Evolutionary conservation across 2,797 vertebrate genomes (phyloP), one percentile per base, ranked within the genome.

Genomic region (Meda fulgida): DNA sequence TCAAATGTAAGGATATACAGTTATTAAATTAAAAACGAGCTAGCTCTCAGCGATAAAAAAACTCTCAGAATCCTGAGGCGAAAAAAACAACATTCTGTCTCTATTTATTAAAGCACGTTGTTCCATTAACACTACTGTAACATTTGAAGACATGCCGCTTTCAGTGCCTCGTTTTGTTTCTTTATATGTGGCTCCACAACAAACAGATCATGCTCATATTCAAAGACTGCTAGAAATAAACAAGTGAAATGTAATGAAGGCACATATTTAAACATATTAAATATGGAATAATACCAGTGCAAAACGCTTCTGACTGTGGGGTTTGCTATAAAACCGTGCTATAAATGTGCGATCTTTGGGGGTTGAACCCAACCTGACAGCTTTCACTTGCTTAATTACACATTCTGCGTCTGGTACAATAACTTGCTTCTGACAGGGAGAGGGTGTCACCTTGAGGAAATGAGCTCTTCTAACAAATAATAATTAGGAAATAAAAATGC

Each of bases 321-420:
- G 43, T 53, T 84, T 53, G 55, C 70, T 82, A 73, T 79, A 86
- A 80, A 89, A 88, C 48, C 34, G n/a, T 23, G n/a, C n/a, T n/a
- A n/a, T n/a, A n/a, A n/a, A 65, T 31, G 51, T 77, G 55, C 8
- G 38, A 82, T 70, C 48, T 69, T 53, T n/a, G 66, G 82, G 34
- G 65, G 78, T 79, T 87, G 72, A 73, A 84, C 78, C 78, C 80
- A 84, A 85, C 65, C 78, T 87, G 81, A 87, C 85, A 89, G 83
- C 84, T 86, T 89, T 88, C 84, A 85, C 89, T 85, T 88, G 84
- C 87, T 86, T 91, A 91, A 92, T 91, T 90, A 90, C 88, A 89
- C 86, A 86, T 43, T 66, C 69, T 66, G 84, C 70, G 80, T 88
- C 81, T 85, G 85, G 85, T 80, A 85, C 83, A 84, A 89, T 86